phyloP scores from a whole-genome alignment of 2,797 vertebrate species.

The Xenops minutus region DNA sequence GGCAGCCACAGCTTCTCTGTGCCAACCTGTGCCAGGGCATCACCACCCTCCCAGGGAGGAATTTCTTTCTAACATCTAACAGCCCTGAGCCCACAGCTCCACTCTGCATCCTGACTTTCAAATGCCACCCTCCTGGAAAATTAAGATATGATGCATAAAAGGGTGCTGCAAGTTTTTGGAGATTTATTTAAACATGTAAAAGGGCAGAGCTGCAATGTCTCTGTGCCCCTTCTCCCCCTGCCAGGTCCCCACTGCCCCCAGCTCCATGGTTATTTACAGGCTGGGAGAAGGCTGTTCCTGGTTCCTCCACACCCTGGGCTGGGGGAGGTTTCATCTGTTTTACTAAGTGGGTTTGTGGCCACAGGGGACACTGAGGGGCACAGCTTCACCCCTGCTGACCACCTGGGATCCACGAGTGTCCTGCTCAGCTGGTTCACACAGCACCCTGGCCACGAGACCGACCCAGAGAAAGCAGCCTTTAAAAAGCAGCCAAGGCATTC shows the following conservation, averaged over 20 bases:
- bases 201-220: not conserved
- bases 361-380: not conserved
- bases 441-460: fast-evolving
- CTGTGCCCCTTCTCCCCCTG: not conserved
- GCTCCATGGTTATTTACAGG: not conserved
- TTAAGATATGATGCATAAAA: too few species aligned
- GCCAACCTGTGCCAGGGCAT: not conserved
- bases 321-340: not conserved
- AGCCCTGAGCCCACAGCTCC: too few species aligned
- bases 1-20: not conserved
- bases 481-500: not conserved
- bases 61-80: not conserved
- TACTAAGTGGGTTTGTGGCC: not conserved
- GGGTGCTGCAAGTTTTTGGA: too few species aligned
- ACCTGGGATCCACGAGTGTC: fast-evolving
- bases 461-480: not conserved
- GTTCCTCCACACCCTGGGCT: not conserved
- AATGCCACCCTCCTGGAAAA: too few species aligned
- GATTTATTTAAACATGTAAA: not conserved
- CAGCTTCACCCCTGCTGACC: not conserved
- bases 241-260: not conserved
- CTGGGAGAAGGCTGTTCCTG: not conserved
- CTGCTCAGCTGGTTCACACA: not conserved
- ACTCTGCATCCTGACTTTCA: too few species aligned
- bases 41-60: fast-evolving